Evolutionary conservation across 2,797 vertebrate genomes (phyloP), one percentile per base, ranked within the genome.

Genomic region (Darevskia mixta): DNA sequence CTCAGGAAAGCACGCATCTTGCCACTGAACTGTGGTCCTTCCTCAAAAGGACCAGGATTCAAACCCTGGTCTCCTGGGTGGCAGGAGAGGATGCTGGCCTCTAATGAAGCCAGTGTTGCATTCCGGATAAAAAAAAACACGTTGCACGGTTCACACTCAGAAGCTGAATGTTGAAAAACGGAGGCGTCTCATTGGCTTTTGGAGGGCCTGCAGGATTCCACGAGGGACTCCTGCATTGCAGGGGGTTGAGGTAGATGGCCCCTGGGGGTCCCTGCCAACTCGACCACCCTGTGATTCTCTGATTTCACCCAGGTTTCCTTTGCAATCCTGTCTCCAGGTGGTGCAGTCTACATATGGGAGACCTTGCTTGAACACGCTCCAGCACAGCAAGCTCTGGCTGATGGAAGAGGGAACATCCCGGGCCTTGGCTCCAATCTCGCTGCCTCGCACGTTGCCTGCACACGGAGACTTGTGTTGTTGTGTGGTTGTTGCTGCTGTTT

Each of bases 381-480:
- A 84, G 82, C 75, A 38, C 75, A 3, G 43, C 1, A n/a, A 32
- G 41, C n/a, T 69, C 2, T 7, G 20, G 20, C 3, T 7, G 35
- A 18, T 29, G 32, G 64, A 35, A 20, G 55, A 41, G 13, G 82
- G 91, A 49, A 90, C 90, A 67, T 88, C 41, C 86, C 90, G 9
- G 89, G 87, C 79, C 88, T 90, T 93, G 89, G 88, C 6, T 0
- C 20, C 1, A 77, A 32, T 69, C 66, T 92, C 25, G 55, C 88
- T 88, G 89, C 79, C 84, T 89, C 38, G 89, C 88, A 89, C 75
- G 32, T 75, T 81, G 80, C 43, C 86, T 49, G 87, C 78, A 20
- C 38, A 49, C 1, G 1, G 87, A 89, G 87, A 83, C 81, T 89
- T 71, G 49, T 64, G 61, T 18, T 64, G 61, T 64, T 13, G 49